Percentiles rank a stretch among this genome's conserved stretches.
Evolutionary conservation across 2,797 vertebrate species (phyloP).

Genomic region (Pipistrellus nathusii): DNA sequence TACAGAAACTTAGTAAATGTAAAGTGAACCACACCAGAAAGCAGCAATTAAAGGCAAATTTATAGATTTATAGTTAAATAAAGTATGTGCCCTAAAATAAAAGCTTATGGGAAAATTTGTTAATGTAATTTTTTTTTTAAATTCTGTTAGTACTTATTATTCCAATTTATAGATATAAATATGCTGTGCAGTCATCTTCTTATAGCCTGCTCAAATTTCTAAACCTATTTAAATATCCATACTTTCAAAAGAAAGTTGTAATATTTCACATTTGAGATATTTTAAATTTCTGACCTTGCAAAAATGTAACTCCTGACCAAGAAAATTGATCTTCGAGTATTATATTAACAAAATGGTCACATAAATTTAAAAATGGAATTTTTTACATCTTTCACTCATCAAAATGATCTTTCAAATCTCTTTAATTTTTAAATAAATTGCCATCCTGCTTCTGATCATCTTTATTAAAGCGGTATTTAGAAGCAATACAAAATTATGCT

Average conservation of each 20-base stretch:
- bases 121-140: constrained; percentile 76
- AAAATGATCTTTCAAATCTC: constrained; percentile 1
- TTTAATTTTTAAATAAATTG: constrained; percentile 12
- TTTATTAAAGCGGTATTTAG: constrained; percentile 7
- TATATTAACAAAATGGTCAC: not conserved
- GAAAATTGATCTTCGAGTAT: constrained; percentile 18
- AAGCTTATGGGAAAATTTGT: constrained; percentile 70
- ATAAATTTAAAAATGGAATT: not conserved
- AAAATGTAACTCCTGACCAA: constrained; percentile 47
- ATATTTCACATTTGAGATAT: not conserved
- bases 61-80: constrained; percentile 78
- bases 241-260: constrained; percentile 63
- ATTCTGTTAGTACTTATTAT: constrained; percentile 73
- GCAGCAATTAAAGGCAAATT: constrained; percentile 83
- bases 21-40: constrained; percentile 90
- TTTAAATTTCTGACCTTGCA: not conserved
- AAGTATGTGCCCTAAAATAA: constrained; percentile 69
- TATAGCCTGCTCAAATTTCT: constrained; percentile 35
- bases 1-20: constrained; percentile 93
- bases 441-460: not conserved
- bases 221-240: not conserved
- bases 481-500: not conserved
- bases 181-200: constrained; percentile 64
- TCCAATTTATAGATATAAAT: constrained; percentile 53
- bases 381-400: not conserved